Evolutionary conservation across 2,113 vertebrate species (phyloP), one percentile per base, ranked within the genome.

Genomic region (Theristicus caerulescens): DNA sequence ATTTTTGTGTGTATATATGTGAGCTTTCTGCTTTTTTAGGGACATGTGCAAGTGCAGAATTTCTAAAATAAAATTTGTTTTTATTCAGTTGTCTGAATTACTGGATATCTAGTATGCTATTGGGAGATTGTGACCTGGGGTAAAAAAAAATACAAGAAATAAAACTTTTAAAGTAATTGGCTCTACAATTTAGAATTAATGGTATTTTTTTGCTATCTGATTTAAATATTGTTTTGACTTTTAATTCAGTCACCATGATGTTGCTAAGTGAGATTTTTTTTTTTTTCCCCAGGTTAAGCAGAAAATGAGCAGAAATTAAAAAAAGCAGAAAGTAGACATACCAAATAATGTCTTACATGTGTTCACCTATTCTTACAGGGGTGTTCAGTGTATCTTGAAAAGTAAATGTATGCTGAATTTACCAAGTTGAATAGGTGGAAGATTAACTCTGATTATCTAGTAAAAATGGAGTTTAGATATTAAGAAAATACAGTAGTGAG

Each of bases 211-310:
- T 20, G 73, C 76, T 69, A 12, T 42, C n/a, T 90, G 52, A 71
- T 90, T 85, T 76, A 82, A 88, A 67, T 85, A 38, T 16, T 92
- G 31, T 74, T 96, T 90, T 92, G 42, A 74, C 73, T 95, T 96
- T 74, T 46, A 71, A 71, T 86, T 88, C 47, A 32, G 40, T 90
- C 74, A 79, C 57, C 25, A 9, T 62, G 61, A 88, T 82, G n/a
- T 85, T 94, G 74, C 38, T 89, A 91, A 86, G 49, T 62, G 74
- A 85, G 59, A n/a, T 49, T 51, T 6, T 54, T 64, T 89, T 72
- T 58, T 72, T 82, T 72, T 27, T 12, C 38, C 38, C 38, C 62
- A 77, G 32, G 62, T 80, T 89, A 93, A 89, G 77, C 81, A 86
- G 54, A 76, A 83, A 77, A 51, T 93, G 26, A 20, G 26, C 77